Evolutionary conservation across 2,797 vertebrate species (phyloP).

Genomic region (Danio kyathit): DNA sequence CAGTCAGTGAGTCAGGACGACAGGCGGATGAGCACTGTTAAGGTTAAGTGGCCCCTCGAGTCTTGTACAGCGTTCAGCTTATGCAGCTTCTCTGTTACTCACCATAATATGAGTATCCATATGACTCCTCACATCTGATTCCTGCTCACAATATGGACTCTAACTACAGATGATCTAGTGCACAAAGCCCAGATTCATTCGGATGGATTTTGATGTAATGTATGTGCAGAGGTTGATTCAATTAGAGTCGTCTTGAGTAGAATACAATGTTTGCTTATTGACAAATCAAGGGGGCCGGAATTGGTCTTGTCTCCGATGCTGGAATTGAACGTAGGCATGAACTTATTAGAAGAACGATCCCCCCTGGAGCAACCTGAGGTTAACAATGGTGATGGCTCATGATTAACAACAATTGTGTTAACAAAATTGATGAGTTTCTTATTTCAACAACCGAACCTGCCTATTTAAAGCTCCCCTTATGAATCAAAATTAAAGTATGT

Average conservation of each 20-base stretch:
- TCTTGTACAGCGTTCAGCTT: neutral
- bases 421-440: neutral
- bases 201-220: neutral
- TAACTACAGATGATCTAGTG: neutral
- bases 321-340: neutral
- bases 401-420: constrained; percentile 25
- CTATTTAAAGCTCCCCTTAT: neutral
- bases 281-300: neutral
- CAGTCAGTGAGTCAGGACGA: constrained; percentile 47
- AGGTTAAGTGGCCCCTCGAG: constrained; percentile 44
- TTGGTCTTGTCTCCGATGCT: neutral
- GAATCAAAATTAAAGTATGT: no score
- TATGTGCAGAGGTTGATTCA: neutral
- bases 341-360: constrained; percentile 10
- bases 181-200: neutral
- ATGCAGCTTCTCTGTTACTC: constrained; percentile 13
- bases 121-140: constrained; percentile 22
- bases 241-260: neutral
- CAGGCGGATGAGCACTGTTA: constrained; percentile 35
- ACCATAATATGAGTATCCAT: constrained; percentile 19
- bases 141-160: neutral
- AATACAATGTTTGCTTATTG: constrained; percentile 22
- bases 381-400: constrained; percentile 21
- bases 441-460: neutral
- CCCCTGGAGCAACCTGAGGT: neutral